A percentile compares a stretch with the other conserved stretches of the same genome.
These are phyloP conservation scores for Anomalospiza imberbis DNA, from an alignment of 2,797 vertebrate species.

Conservation along the genomic window DNA sequence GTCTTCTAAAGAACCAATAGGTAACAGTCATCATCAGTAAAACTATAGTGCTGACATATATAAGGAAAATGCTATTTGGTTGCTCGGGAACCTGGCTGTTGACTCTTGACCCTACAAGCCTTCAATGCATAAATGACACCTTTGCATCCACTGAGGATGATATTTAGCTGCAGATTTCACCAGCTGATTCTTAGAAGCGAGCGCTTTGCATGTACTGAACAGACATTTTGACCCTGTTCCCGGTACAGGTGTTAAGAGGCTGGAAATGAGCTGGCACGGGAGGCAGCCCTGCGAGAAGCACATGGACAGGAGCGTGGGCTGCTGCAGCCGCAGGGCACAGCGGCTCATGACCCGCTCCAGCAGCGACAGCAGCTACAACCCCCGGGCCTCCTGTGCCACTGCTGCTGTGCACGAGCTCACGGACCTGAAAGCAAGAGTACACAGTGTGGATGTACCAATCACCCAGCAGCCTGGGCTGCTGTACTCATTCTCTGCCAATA, in stretches of 20 bases:
- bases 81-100: background rate
- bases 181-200: background rate
- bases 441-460: conserved; percentile 69
- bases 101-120: background rate
- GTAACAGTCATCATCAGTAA: background rate
- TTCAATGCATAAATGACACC: background rate
- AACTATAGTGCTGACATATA: background rate
- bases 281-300: conserved; percentile 79
- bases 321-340: conserved; percentile 65
- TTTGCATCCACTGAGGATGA: fast-evolving
- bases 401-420: conserved; percentile 45
- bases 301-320: conserved; percentile 66
- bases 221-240: background rate
- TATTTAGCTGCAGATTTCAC: background rate
- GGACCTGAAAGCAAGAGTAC: conserved; percentile 62
- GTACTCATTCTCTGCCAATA: conserved; percentile 44
- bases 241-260: conserved; percentile 74
- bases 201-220: background rate
- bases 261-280: conserved; percentile 78
- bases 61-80: background rate
- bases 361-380: conserved; percentile 84
- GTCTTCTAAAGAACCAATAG: background rate
- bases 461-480: conserved; percentile 38
- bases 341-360: conserved; percentile 88
- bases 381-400: conserved; percentile 40